Percentiles rank a stretch among this genome's conserved stretches.
These are phyloP conservation scores for Orbicella faveolata DNA, from an alignment of 64 coral and sea anemone genomes.

Conservation along the genomic window DNA sequence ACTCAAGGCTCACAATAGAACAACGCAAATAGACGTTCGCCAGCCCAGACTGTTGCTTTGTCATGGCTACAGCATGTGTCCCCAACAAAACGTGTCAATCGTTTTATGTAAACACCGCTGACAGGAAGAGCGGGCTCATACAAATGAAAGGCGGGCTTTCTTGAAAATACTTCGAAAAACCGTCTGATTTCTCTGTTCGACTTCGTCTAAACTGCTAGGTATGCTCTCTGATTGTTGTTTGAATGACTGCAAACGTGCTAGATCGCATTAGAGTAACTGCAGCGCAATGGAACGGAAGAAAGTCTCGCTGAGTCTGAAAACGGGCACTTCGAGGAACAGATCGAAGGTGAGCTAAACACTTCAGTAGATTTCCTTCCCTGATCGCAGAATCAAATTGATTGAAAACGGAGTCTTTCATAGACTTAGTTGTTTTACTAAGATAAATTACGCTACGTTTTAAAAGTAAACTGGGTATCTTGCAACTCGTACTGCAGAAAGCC, in stretches of 20 bases:
- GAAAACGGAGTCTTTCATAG: too few relatives aligned
- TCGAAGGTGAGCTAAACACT: neutral
- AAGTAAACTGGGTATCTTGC: too few relatives aligned
- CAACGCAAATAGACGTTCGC: too few relatives aligned
- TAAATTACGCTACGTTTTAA: too few relatives aligned
- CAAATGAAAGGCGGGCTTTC: constrained; percentile 4
- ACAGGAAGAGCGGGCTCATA: neutral
- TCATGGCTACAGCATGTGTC: too few relatives aligned
- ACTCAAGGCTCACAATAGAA: too few relatives aligned
- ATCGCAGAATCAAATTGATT: neutral
- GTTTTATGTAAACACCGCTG: neutral
- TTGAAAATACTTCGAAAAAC: neutral
- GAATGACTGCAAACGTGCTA: neutral
- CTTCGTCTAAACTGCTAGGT: neutral
- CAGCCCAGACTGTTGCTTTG: too few relatives aligned
- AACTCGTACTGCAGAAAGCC: too few relatives aligned
- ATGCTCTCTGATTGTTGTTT: neutral
- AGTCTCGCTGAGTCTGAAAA: constrained; percentile 14
- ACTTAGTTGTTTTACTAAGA: too few relatives aligned
- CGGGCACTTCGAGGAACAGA: neutral
- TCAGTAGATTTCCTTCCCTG: neutral
- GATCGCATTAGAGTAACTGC: neutral
- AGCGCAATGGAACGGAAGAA: constrained; percentile 25
- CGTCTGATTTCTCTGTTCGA: neutral
- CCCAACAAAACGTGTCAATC: too few relatives aligned